These are phyloP conservation scores for Riparia riparia DNA, from an alignment of 2,113 vertebrate genomes.

Conservation along the genomic window DNA sequence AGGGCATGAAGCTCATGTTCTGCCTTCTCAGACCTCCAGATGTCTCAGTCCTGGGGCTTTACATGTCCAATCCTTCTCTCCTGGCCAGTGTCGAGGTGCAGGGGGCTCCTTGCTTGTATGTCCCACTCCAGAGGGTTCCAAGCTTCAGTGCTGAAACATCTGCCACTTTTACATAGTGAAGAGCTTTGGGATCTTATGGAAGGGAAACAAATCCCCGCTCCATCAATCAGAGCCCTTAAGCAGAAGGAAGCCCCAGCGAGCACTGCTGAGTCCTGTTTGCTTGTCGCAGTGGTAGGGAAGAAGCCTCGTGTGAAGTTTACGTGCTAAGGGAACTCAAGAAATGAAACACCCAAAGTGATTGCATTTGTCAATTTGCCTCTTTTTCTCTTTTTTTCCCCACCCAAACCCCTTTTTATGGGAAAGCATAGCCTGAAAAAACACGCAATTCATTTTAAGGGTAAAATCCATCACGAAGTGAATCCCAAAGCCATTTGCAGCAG, in stretches of 20 bases:
- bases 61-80: accelerated
- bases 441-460: background rate
- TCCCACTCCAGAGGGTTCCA: background rate
- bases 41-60: background rate
- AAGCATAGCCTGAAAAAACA: background rate
- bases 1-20: background rate
- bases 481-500: background rate
- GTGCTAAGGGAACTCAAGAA: background rate
- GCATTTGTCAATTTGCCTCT: background rate
- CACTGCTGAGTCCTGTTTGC: background rate
- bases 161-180: background rate
- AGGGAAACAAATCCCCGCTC: background rate
- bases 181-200: background rate
- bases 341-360: background rate
- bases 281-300: background rate
- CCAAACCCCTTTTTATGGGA: background rate
- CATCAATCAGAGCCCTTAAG: background rate
- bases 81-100: accelerated
- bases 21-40: background rate
- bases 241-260: background rate
- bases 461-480: background rate
- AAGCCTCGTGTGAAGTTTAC: background rate
- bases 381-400: accelerated
- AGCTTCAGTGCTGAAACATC: background rate
- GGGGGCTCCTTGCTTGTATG: background rate